Evolutionary conservation across 2,888 invertebrate species (phyloP).

Genomic region (Epirrita christyi): DNA sequence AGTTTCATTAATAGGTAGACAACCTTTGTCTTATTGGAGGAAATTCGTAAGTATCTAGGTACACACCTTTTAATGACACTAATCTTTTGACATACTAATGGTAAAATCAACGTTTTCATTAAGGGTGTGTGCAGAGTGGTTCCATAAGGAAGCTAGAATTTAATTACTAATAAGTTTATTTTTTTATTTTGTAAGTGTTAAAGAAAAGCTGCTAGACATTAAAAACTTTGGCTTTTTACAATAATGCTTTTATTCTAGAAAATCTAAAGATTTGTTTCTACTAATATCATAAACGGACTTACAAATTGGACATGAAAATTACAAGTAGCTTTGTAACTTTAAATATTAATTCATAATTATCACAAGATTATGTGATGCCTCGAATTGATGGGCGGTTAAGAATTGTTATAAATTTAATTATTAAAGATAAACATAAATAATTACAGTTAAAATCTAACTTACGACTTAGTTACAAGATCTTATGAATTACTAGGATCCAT

Average conservation of each 20-base stretch:
- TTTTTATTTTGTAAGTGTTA: constrained; percentile 10
- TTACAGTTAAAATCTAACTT: constrained; percentile 51
- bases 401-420: constrained; percentile 41
- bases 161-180: neutral
- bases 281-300: constrained; percentile 48
- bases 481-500: constrained; percentile 77
- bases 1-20: constrained; percentile 9
- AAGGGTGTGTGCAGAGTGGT: constrained; percentile 2
- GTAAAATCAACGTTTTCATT: too few relatives aligned
- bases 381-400: constrained; percentile 51
- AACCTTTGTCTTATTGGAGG: neutral
- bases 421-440: constrained; percentile 56
- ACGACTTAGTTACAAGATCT: constrained; percentile 59
- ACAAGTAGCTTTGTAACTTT: constrained; percentile 13
- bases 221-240: constrained; percentile 62
- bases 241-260: constrained; percentile 48
- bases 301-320: constrained; percentile 51
- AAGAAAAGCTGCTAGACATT: constrained; percentile 48
- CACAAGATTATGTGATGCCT: constrained; percentile 55
- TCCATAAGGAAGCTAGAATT: neutral
- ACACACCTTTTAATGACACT: neutral
- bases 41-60: neutral
- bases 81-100: neutral
- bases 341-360: constrained; percentile 38
- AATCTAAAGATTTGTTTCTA: constrained; percentile 50